Base-by-base conservation (phyloP, 2,888 invertebrate genomes). In the Cylloceria caligata region DNA sequence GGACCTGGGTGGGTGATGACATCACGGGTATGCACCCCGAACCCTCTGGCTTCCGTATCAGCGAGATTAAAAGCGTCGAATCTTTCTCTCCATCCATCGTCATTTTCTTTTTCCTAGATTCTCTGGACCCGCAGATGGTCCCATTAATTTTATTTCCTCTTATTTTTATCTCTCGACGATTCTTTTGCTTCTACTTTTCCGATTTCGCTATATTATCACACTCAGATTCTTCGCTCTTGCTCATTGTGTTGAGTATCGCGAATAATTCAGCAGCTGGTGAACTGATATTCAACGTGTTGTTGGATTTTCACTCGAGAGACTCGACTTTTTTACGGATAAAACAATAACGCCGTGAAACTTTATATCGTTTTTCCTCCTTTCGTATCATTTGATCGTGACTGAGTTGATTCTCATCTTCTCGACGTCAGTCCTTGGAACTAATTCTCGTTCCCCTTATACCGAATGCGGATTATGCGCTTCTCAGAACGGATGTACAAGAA, bases 41-140 rank as follows among this genome's bases (percentile, higher is more conserved):
- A 6, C 67, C 30, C 47, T 73, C 39, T 49, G 71, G 71, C 60
- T 73, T 83, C 82, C 87, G 87, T 84, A 85, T 85, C 84, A 86
- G 80, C 87, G 85, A 86, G 86, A 88, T 87, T 88, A 87, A 88
- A 87, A 85, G 83, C 87, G 80, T 80, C 81, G 83, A 64, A 81
- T 78, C 60, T 78, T 78, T 81, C 45, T 36, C 27, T 36, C 34
- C 60, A 1, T 13, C 13, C 30, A 19, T 39, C 39, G 39, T 64
- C 68, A 34, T n/a, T 39, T 69, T 57, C 36, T 64, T 72, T 72
- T 27, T 57, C 65, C 45, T 27, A 24, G 49, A 16, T 36, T 19
- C 21, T 49, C 60, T 19, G 39, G 16, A 45, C 45, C 45, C n/a
- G 52, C 52, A 52, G 52, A 52, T 52, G 24, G 52, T 11, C 52